Conservation (phyloP, 2,888 invertebrate species). For the Ceriagrion tenellum region DNA sequence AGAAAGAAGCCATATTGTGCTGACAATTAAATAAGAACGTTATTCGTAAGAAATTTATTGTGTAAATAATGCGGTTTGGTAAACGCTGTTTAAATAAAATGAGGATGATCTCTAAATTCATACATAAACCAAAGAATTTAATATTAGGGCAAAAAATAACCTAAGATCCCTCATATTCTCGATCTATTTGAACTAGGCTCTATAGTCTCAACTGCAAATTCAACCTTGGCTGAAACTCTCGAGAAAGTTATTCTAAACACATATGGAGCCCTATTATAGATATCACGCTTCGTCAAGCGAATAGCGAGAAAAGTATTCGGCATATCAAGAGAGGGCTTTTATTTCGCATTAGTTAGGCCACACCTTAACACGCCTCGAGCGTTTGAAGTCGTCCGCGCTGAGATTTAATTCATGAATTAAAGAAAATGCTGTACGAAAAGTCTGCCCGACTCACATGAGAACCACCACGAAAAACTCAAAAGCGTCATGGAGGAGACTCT, state of each 20-base stretch:
- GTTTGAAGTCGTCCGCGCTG: not conserved
- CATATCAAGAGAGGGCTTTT: not conserved
- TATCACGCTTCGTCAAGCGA: constrained; percentile 9
- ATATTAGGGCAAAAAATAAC: no score
- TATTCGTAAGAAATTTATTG: no score
- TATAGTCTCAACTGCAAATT: not conserved
- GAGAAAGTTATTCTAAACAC: not conserved
- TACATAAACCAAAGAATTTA: no score
- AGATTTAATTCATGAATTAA: constrained; percentile 11
- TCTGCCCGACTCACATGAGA: not conserved
- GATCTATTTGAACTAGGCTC: no score
- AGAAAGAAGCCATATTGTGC: no score
- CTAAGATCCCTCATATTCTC: no score
- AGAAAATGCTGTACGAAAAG: not conserved
- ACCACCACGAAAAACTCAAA: not conserved
- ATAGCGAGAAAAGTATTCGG: not conserved
- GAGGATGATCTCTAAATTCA: no score
- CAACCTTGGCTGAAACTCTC: not conserved
- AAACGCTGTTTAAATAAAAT: no score
- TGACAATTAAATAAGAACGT: no score
- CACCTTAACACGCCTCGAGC: not conserved
- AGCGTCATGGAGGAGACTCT: not conserved
- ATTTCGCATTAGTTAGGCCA: not conserved
- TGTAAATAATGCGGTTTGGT: no score
- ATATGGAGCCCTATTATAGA: not conserved